Evolutionary conservation across 2,113 vertebrate species (phyloP).

Genomic region (Austrofundulus limnaeus): DNA sequence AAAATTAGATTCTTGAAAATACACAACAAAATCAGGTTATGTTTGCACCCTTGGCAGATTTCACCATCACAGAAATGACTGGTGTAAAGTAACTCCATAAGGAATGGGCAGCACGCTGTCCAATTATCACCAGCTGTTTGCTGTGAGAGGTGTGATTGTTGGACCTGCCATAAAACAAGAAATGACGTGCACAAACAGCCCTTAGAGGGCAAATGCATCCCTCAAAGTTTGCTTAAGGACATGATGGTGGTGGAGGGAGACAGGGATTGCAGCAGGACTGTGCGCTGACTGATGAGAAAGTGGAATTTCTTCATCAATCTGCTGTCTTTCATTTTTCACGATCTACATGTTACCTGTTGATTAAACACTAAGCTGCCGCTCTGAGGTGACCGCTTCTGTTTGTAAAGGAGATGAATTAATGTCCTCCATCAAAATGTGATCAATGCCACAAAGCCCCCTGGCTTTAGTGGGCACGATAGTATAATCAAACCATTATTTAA

Average conservation of each 20-base stretch:
- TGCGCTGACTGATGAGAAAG: constrained; percentile 41
- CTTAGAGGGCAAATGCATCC: constrained; percentile 4
- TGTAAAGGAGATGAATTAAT: constrained; percentile 75
- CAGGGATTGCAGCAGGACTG: constrained; percentile 5
- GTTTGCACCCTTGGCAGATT: not conserved
- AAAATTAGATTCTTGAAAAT: constrained; percentile 2
- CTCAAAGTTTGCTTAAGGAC: constrained; percentile 16
- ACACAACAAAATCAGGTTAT: not conserved
- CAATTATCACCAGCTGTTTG: constrained; percentile 32
- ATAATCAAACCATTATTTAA: constrained; percentile 71
- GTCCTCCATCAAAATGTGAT: constrained; percentile 72
- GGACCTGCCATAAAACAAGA: constrained; percentile 6
- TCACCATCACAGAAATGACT: constrained; percentile 12
- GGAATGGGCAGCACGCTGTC: constrained; percentile 2
- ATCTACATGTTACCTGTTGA: constrained; percentile 65
- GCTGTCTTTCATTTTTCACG: constrained; percentile 47
- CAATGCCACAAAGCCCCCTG: constrained; percentile 64
- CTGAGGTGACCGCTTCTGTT: constrained; percentile 63
- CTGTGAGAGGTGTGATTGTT: constrained; percentile 8
- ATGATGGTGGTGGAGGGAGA: constrained; percentile 3
- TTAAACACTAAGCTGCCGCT: constrained; percentile 63
- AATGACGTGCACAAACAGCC: not conserved
- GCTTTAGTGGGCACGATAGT: constrained; percentile 50
- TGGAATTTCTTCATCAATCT: constrained; percentile 36
- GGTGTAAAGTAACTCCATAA: not conserved